Evolutionary conservation across 2,113 vertebrate genomes (phyloP).

Genomic region (Malurus melanocephalus): DNA sequence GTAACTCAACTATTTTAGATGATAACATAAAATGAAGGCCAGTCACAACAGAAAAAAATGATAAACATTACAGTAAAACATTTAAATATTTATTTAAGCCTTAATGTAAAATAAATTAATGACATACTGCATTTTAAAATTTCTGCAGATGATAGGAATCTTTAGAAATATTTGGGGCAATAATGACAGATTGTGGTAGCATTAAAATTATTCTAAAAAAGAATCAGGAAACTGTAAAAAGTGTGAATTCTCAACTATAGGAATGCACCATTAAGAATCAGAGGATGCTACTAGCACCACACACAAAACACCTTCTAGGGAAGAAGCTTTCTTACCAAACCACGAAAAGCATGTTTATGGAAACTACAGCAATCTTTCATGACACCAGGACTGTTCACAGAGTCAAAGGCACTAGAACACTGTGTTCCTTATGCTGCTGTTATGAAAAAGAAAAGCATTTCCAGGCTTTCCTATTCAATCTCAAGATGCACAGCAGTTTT

Average conservation of each 20-base stretch:
- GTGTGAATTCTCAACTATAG: not conserved
- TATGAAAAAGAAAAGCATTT: not conserved
- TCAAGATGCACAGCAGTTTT: not conserved
- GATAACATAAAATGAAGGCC: not conserved
- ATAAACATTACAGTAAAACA: not conserved
- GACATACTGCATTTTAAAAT: not conserved
- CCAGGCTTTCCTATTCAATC: not conserved
- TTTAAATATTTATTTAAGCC: slow-evolving; percentile 26
- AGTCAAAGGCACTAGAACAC: slow-evolving; percentile 24
- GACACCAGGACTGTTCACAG: slow-evolving; percentile 17
- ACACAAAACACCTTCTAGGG: slow-evolving; percentile 9
- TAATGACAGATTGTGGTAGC: not conserved
- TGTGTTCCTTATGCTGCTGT: slow-evolving; percentile 17
- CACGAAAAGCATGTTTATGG: slow-evolving; percentile 31
- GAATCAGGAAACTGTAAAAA: not conserved
- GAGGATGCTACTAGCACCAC: not conserved
- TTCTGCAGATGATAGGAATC: not conserved
- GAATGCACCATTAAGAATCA: not conserved
- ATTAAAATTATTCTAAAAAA: slow-evolving; percentile 11
- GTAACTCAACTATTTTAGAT: not conserved
- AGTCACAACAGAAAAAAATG: not conserved
- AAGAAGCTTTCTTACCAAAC: slow-evolving; percentile 33
- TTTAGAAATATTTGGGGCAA: not conserved
- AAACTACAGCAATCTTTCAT: slow-evolving; percentile 25
- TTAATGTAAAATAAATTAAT: not conserved